Base-by-base conservation (phyloP, 2,797 vertebrate species). In the Paguma larvata region DNA sequence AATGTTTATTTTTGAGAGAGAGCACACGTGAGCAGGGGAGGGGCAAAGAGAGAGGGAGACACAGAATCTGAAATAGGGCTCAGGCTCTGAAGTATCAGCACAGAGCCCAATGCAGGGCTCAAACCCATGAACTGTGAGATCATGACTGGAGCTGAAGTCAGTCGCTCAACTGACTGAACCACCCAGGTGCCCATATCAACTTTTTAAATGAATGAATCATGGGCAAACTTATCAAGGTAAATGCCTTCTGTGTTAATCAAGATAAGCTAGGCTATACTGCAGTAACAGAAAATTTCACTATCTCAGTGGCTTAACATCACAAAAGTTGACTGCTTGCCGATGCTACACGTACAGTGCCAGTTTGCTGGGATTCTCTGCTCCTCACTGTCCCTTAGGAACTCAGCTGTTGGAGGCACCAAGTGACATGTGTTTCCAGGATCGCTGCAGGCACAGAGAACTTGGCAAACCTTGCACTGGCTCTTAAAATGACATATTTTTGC, bases 171-270 rank as follows among this genome's bases (percentile, higher is more conserved):
- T 46, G 46, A 46, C 46, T 46, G 46, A 46, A 8, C 46, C 46
- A 46, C 46, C 46, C 46, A 46, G 46, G 46, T 11, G 46, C 68
- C 56, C 89, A 53, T 62, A 73, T 41, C 88, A 44, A 59, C 65
- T 91, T 90, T 83, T 82, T 59, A 67, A 73, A 59, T 89, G 38
- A 78, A 79, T 87, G 27, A 34, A 67, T 56, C 6, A 67, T 51
- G 27, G 79, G 34, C 32, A 59, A 85, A 79, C 75, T 84, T 72
- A 72, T 30, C n/a, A 89, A 91, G 78, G 30, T 59, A 83, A 93
- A 12, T 88, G 46, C 14, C 14, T 5, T 82, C 23, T 90, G 34
- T 94, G 44, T 93, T 89, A 63, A 79, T 78, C 80, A 65, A 67
- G 13, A 73, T 91, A 79, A 91, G 27, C 3, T 83, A 73, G 80